Evolutionary conservation across 2,888 invertebrate species (phyloP).

Genomic region (Deroplatys truncata): DNA sequence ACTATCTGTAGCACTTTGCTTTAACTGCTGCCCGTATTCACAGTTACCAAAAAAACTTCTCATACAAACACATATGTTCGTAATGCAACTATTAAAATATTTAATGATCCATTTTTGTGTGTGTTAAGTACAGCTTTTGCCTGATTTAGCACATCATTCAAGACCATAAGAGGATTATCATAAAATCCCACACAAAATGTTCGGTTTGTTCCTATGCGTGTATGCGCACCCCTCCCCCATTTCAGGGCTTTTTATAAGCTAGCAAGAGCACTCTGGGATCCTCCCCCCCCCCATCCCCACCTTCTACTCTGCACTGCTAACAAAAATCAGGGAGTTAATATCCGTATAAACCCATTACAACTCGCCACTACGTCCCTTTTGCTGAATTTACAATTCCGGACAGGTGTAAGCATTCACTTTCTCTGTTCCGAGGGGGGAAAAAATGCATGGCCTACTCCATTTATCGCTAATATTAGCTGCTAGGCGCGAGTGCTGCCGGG

Average conservation of each 20-base stretch:
- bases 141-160: conserved; percentile 5
- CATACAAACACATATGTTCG: not conserved
- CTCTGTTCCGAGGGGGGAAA: not conserved
- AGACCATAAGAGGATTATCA: not conserved
- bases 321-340: not conserved
- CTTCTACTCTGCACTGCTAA: not conserved
- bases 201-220: not conserved
- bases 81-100: conserved; percentile 3
- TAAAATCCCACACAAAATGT: not conserved
- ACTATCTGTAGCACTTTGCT: not conserved
- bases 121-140: conserved; percentile 10
- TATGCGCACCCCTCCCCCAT: not conserved
- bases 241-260: not conserved
- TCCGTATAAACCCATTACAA: conserved; percentile 8
- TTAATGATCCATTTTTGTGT: conserved; percentile 4
- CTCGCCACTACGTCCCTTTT: not conserved
- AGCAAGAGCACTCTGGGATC: not conserved
- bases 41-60: not conserved
- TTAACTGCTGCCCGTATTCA: not conserved
- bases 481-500: too few species aligned
- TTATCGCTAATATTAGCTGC: not conserved
- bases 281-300: too few species aligned
- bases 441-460: not conserved
- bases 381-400: not conserved
- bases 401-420: not conserved